phyloP scores from a whole-genome alignment of 2,113 vertebrate genomes.

The Ophiodon elongatus region DNA sequence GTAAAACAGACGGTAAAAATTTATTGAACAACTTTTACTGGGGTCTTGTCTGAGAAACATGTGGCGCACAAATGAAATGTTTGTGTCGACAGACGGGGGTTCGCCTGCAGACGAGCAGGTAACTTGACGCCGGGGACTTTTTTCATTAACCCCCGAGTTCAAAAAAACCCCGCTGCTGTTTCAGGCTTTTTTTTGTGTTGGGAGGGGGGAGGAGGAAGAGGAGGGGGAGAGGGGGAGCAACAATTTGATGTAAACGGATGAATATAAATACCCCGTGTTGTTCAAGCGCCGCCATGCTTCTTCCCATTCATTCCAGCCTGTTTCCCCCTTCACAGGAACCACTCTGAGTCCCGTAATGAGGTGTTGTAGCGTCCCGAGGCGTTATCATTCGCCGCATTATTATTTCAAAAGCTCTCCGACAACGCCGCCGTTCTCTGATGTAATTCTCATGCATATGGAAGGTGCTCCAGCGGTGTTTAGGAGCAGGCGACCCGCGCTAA shows the following conservation, averaged over 20 bases:
- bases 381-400: conserved; percentile 83
- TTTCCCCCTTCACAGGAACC: conserved; percentile 69
- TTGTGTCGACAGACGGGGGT: conserved; percentile 82
- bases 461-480: conserved; percentile 66
- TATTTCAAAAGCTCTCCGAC: conserved; percentile 81
- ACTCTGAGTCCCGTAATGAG: conserved; percentile 80
- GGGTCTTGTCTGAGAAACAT: conserved; percentile 83
- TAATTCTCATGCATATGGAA: conserved; percentile 78
- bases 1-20: conserved; percentile 85
- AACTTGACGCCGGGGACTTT: conserved; percentile 83
- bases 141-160: conserved; percentile 83
- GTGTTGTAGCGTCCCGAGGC: conserved; percentile 81
- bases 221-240: conserved; percentile 71
- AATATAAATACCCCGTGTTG: conserved; percentile 79
- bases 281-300: conserved; percentile 72
- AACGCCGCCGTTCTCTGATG: conserved; percentile 75
- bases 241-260: conserved; percentile 82
- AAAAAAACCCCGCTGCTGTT: conserved; percentile 75
- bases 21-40: conserved; percentile 86
- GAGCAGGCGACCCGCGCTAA: conserved; percentile 64
- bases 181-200: conserved; percentile 67
- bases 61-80: conserved; percentile 86
- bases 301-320: conserved; percentile 70
- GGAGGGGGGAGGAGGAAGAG: conserved; percentile 56
- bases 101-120: conserved; percentile 79